These are phyloP conservation scores for Dendrolimus kikuchii DNA, from an alignment of 1,140 invertebrate species.

Conservation along the genomic window DNA sequence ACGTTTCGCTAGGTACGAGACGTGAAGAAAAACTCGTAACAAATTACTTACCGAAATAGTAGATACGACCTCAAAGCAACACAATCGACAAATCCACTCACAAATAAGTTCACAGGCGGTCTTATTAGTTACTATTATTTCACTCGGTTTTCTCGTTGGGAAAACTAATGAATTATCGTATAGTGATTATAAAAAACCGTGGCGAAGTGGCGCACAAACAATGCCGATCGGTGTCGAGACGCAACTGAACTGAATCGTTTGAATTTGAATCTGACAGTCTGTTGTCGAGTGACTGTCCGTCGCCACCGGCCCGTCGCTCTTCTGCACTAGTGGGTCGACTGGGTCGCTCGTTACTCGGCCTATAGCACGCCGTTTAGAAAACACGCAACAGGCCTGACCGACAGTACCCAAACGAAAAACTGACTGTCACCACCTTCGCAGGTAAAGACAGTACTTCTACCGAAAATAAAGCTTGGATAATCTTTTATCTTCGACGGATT, in stretches of 20 bases:
- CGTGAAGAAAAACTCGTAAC: constrained; percentile 20
- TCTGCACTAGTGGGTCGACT: constrained; percentile 28
- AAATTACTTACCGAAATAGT: constrained; percentile 22
- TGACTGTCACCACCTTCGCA: too few relatives aligned
- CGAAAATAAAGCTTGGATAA: too few relatives aligned
- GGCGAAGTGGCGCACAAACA: constrained; percentile 13
- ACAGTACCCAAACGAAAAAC: too few relatives aligned
- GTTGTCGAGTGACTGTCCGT: constrained; percentile 9
- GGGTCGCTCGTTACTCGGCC: too few relatives aligned
- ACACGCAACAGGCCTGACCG: constrained; percentile 28
- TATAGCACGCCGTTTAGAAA: too few relatives aligned
- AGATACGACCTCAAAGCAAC: constrained; percentile 13
- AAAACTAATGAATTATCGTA: constrained; percentile 55
- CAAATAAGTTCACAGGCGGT: constrained; percentile 25
- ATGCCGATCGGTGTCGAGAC: constrained; percentile 11
- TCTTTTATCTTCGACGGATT: too few relatives aligned
- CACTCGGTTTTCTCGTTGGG: constrained; percentile 57
- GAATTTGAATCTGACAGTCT: constrained; percentile 1
- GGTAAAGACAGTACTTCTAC: too few relatives aligned
- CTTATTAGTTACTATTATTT: constrained; percentile 32
- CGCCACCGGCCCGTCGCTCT: constrained; percentile 5
- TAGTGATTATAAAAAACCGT: constrained; percentile 14
- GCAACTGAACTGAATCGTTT: constrained; percentile 25
- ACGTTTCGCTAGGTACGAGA: constrained; percentile 9
- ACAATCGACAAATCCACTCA: constrained; percentile 41